Evolutionary conservation across 2,113 vertebrate species (phyloP).

Genomic region (Dunckerocampus dactyliophorus): DNA sequence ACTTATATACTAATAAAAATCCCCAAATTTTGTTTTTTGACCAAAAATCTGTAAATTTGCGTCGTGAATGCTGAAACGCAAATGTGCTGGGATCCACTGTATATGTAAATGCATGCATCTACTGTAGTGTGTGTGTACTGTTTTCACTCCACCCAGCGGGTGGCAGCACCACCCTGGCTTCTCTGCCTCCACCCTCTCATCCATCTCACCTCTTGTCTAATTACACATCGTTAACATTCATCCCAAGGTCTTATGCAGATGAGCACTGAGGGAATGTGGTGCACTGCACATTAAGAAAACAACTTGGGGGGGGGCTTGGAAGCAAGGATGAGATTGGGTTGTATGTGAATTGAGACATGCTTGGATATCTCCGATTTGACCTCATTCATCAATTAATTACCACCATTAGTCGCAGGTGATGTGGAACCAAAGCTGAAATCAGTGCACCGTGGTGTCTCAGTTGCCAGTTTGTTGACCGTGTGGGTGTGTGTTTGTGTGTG

Average conservation of each 20-base stretch:
- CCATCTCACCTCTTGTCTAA: constrained; percentile 76
- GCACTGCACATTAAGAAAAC: constrained; percentile 76
- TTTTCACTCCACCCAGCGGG: constrained; percentile 56
- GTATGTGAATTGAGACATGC: constrained; percentile 72
- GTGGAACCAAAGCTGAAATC: constrained; percentile 73
- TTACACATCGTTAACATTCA: constrained; percentile 82
- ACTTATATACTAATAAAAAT: too few species aligned
- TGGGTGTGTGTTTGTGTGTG: neutral
- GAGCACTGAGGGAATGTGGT: constrained; percentile 73
- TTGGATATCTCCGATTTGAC: constrained; percentile 76
- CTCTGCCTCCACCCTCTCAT: constrained; percentile 63
- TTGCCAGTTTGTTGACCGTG: constrained; percentile 46
- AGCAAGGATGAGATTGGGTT: constrained; percentile 51
- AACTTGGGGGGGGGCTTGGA: constrained; percentile 64
- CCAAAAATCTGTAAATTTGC: too few species aligned
- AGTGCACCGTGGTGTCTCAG: constrained; percentile 49
- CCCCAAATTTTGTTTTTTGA: too few species aligned
- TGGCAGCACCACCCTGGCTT: constrained; percentile 60
- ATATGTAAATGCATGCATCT: constrained; percentile 13
- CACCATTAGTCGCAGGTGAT: constrained; percentile 69
- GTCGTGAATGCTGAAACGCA: neutral
- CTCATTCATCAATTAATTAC: constrained; percentile 80
- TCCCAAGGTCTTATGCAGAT: constrained; percentile 83
- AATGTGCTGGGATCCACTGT: constrained; percentile 14
- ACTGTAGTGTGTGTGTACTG: constrained; percentile 25